phyloP scores from a whole-genome alignment of 2,888 invertebrate species.

The Drosophila kanekoi region DNA sequence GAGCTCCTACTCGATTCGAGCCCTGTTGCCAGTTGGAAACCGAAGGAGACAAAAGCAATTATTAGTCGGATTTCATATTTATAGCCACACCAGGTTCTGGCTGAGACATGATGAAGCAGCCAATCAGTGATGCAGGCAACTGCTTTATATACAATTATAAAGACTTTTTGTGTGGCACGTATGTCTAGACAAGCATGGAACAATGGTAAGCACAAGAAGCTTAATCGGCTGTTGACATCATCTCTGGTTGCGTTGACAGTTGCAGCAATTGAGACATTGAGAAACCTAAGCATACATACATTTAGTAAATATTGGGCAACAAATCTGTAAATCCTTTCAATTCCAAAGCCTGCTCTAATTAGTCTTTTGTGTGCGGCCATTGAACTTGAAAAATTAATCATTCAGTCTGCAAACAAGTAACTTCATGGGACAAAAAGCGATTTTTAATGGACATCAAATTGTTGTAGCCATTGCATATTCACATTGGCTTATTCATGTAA shows the following conservation, averaged over 20 bases:
- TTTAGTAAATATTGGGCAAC: background rate
- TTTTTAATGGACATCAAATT: background rate
- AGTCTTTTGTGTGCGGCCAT: background rate
- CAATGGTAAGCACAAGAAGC: slow-evolving; percentile 1
- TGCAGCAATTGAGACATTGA: slow-evolving; percentile 1
- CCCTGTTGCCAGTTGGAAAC: background rate
- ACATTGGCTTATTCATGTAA: slow-evolving; percentile 39
- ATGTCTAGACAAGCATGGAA: slow-evolving; percentile 17
- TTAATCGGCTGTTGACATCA: slow-evolving; percentile 26
- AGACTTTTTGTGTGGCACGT: background rate
- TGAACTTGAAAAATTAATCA: background rate
- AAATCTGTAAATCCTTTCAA: slow-evolving; percentile 8
- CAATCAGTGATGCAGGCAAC: background rate
- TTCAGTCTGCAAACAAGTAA: background rate
- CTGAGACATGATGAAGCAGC: background rate
- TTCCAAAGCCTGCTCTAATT: background rate
- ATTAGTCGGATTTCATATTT: background rate
- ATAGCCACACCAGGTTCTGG: no score
- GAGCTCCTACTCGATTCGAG: no score
- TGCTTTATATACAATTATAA: background rate
- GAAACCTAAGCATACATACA: no score
- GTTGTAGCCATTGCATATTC: slow-evolving; percentile 9
- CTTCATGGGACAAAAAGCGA: no score
- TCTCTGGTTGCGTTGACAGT: slow-evolving; percentile 2
- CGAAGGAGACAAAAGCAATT: background rate